These are phyloP conservation scores for Amiota communis DNA, from an alignment of 2,888 invertebrate genomes.

Conservation along the genomic window DNA sequence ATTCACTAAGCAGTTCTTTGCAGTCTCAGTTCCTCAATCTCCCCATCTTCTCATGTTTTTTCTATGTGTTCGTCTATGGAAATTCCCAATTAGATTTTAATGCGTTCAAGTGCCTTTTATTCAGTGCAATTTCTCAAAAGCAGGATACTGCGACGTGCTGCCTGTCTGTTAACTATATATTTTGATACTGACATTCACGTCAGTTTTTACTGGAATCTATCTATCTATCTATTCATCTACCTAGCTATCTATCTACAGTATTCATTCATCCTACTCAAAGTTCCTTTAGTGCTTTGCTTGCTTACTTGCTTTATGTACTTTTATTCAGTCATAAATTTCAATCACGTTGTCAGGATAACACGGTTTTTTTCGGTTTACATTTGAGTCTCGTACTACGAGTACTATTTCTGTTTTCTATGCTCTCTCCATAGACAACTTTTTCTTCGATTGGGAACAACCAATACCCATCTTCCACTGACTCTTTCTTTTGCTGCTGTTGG, in stretches of 20 bases:
- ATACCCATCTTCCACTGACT: background rate
- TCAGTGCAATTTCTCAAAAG: conserved; percentile 64
- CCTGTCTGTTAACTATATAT: background rate
- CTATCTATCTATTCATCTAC: background rate
- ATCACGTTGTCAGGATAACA: conserved; percentile 67
- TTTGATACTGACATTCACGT: background rate
- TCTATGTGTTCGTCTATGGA: conserved; percentile 55
- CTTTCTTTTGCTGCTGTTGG: background rate
- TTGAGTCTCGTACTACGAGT: conserved; percentile 32
- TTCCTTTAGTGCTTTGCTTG: conserved; percentile 12
- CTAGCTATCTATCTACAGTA: background rate
- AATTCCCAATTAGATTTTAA: conserved; percentile 69
- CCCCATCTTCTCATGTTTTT: background rate
- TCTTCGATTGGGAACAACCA: background rate
- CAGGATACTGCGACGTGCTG: background rate
- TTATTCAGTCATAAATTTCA: conserved; percentile 62
- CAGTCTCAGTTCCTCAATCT: too few species aligned
- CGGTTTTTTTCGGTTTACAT: conserved; percentile 37
- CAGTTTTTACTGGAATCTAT: conserved; percentile 4
- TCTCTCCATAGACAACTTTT: conserved; percentile 48
- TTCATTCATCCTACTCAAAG: background rate
- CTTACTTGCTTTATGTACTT: conserved; percentile 36
- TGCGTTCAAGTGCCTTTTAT: conserved; percentile 66
- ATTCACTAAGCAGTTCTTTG: too few species aligned
- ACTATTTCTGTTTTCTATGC: background rate